A percentile compares a stretch with the other conserved stretches of the same genome.
These are phyloP conservation scores for Hycleus cichorii DNA, from an alignment of 1,140 invertebrate species.

Conservation along the genomic window DNA sequence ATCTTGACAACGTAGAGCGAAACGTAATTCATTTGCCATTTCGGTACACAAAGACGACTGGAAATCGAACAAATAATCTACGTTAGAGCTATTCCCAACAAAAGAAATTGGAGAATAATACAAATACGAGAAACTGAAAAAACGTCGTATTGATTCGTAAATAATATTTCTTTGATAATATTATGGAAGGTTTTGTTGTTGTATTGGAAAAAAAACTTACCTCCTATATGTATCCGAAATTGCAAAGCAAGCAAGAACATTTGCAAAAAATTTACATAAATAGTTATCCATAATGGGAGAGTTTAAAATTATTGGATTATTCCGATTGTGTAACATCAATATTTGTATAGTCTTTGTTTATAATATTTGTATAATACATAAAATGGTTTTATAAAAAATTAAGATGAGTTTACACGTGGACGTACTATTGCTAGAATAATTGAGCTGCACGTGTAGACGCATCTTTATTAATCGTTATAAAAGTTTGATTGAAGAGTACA, in stretches of 20 bases:
- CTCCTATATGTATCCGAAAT: conserved; percentile 42
- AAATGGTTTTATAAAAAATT: too few relatives aligned
- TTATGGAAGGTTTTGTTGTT: not conserved
- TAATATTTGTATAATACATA: too few relatives aligned
- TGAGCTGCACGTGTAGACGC: too few relatives aligned
- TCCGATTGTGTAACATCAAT: not conserved
- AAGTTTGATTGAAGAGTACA: too few relatives aligned
- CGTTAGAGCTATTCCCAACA: too few relatives aligned
- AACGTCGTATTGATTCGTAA: not conserved
- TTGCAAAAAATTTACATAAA: conserved; percentile 45
- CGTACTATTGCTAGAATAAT: too few relatives aligned
- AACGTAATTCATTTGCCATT: conserved; percentile 61
- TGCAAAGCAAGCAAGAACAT: conserved; percentile 42
- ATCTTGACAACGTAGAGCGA: conserved; percentile 57
- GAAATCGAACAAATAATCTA: conserved; percentile 27
- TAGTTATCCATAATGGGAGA: conserved; percentile 37
- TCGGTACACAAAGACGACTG: conserved; percentile 60
- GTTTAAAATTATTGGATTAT: not conserved
- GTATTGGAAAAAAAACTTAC: conserved; percentile 36
- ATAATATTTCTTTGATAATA: not conserved
- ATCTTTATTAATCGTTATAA: too few relatives aligned
- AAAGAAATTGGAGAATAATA: not conserved
- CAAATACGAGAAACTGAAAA: not conserved
- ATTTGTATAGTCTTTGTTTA: too few relatives aligned
- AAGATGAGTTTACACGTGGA: too few relatives aligned